Percentiles rank a stretch among this genome's conserved stretches.
phyloP scores from a whole-genome alignment of 2,797 vertebrate genomes.

The Anisognathus igniventris region DNA sequence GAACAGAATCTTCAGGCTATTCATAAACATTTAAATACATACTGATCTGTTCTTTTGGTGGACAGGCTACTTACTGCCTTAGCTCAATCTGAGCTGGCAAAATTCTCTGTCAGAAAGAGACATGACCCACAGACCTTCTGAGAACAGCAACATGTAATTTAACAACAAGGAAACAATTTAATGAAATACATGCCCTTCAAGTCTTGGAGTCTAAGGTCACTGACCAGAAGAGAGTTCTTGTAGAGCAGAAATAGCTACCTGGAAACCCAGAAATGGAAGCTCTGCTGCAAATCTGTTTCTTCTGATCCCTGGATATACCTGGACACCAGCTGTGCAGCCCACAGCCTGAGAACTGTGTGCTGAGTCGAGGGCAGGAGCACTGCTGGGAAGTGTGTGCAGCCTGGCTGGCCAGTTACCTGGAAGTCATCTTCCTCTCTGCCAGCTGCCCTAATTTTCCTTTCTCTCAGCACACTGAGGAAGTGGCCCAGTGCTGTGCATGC shows the following conservation, averaged over 20 bases:
- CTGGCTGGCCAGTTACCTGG: neutral
- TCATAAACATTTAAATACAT: neutral
- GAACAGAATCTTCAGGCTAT: neutral
- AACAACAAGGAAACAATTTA: neutral
- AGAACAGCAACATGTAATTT: neutral
- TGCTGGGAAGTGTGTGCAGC: neutral
- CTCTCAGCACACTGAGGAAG: neutral
- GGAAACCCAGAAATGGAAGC: neutral
- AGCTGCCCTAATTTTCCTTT: neutral
- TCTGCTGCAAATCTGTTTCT: neutral
- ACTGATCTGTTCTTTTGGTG: neutral
- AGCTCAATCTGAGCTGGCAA: neutral
- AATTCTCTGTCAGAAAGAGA: neutral
- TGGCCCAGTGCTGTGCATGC: neutral
- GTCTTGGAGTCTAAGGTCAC: neutral
- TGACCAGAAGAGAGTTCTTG: neutral
- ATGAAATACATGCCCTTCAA: neutral
- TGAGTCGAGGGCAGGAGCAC: neutral
- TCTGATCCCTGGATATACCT: neutral
- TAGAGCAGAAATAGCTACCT: neutral
- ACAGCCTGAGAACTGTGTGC: neutral
- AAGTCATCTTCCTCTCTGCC: neutral
- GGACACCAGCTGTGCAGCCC: neutral
- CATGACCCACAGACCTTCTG: neutral
- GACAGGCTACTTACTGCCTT: neutral